These are phyloP conservation scores for Triplophysa bombifrons DNA, from an alignment of 2,797 vertebrate species.

Conservation along the genomic window DNA sequence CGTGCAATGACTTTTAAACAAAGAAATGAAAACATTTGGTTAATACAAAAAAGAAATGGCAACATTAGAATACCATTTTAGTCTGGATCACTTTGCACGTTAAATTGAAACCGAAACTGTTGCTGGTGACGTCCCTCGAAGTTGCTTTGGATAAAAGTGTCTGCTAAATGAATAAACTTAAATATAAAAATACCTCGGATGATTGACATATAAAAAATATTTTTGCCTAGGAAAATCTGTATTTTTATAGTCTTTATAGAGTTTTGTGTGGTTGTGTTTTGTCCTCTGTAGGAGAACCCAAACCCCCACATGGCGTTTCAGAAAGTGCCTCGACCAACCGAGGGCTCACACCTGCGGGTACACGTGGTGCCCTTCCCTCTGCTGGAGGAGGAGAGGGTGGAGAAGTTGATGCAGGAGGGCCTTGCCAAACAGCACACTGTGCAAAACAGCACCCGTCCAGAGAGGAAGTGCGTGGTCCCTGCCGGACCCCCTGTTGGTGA, in stretches of 20 bases:
- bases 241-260: too few relatives aligned
- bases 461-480: slow-evolving; percentile 94
- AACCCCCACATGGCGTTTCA: slow-evolving; percentile 98
- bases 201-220: too few relatives aligned
- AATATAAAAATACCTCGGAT: too few relatives aligned
- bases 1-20: not conserved
- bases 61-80: too few relatives aligned
- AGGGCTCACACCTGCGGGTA: slow-evolving; percentile 94
- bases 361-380: slow-evolving; percentile 91
- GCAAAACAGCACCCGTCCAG: slow-evolving; percentile 72
- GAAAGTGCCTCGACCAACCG: slow-evolving; percentile 94
- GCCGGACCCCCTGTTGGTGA: slow-evolving; percentile 93
- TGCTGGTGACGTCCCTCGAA: too few relatives aligned
- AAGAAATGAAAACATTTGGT: too few relatives aligned
- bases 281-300: slow-evolving; percentile 87
- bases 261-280: not conserved
- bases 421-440: slow-evolving; percentile 79
- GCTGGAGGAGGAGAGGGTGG: slow-evolving; percentile 85
- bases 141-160: too few relatives aligned
- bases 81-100: too few relatives aligned
- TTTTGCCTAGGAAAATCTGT: too few relatives aligned
- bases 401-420: slow-evolving; percentile 85
- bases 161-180: too few relatives aligned
- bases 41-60: too few relatives aligned
- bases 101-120: too few relatives aligned